Conservation (phyloP, 2,888 invertebrate genomes). For the Coelinius sp. region DNA sequence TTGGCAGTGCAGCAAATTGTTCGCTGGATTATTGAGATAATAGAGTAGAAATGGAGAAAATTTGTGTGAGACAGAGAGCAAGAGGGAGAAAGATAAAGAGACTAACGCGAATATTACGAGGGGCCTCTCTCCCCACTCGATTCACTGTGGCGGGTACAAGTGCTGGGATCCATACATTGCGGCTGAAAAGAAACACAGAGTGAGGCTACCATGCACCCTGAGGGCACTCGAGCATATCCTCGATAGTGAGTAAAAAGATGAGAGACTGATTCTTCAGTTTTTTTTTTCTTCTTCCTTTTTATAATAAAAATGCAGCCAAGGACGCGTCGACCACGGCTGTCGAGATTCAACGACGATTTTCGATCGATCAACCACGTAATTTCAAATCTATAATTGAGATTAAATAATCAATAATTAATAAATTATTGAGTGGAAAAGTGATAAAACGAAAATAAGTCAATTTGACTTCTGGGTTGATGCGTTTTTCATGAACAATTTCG, state of each 20-base stretch:
- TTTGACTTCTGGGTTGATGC: too few relatives aligned
- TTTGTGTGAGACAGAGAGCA: conserved; percentile 49
- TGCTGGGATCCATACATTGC: conserved; percentile 66
- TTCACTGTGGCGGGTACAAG: conserved; percentile 64
- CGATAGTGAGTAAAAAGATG: conserved; percentile 5
- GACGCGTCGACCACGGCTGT: neutral
- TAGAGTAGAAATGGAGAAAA: neutral
- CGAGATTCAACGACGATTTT: conserved; percentile 30
- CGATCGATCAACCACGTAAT: conserved; percentile 26
- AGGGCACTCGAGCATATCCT: conserved; percentile 17
- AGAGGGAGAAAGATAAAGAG: conserved; percentile 38
- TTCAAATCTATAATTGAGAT: neutral
- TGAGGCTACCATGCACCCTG: conserved; percentile 40
- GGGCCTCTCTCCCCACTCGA: conserved; percentile 50
- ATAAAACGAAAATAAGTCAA: neutral
- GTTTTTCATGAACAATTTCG: too few relatives aligned
- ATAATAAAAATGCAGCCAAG: neutral
- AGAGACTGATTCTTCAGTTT: neutral
- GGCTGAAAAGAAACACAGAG: conserved; percentile 67
- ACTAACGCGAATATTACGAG: conserved; percentile 61
- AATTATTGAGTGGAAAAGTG: neutral
- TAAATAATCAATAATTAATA: neutral
- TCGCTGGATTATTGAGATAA: conserved; percentile 4
- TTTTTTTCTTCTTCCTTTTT: neutral
- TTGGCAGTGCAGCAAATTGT: conserved; percentile 47